These are phyloP conservation scores for Pangasius sanitwongsei DNA, from an alignment of 2,797 vertebrate species.

Conservation along the genomic window DNA sequence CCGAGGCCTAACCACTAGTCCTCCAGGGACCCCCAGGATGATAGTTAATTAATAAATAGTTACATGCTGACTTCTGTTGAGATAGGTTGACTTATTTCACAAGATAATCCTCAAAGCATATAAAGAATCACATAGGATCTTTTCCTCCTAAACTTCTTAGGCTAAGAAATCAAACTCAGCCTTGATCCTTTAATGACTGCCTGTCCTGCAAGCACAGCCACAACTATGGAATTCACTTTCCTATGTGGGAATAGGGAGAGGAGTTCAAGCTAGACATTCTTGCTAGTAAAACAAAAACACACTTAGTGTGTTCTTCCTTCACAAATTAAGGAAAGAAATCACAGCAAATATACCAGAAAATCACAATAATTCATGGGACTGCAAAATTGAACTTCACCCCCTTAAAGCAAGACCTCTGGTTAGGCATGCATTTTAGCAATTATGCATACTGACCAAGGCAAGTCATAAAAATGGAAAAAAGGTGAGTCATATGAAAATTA, in stretches of 20 bases:
- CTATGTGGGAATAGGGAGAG: not conserved
- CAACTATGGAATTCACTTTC: not conserved
- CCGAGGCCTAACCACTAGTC: too few species aligned
- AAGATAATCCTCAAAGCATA: not conserved
- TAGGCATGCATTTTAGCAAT: not conserved
- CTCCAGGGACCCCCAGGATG: not conserved
- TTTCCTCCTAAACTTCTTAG: not conserved
- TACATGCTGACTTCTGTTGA: not conserved
- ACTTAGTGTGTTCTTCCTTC: not conserved
- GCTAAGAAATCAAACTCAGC: not conserved
- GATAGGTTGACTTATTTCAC: not conserved
- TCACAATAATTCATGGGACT: not conserved
- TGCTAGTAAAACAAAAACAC: not conserved
- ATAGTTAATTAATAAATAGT: not conserved
- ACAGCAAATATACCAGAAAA: not conserved
- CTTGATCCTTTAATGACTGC: not conserved
- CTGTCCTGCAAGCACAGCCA: not conserved
- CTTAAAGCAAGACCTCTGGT: not conserved
- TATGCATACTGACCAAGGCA: not conserved
- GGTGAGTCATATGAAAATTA: not conserved
- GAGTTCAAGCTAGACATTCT: not conserved
- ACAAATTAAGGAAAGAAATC: not conserved
- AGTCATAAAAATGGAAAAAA: not conserved
- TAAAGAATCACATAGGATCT: not conserved
- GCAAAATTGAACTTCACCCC: not conserved